phyloP scores from a whole-genome alignment of 2,113 vertebrate genomes.

The Oenanthe melanoleuca region DNA sequence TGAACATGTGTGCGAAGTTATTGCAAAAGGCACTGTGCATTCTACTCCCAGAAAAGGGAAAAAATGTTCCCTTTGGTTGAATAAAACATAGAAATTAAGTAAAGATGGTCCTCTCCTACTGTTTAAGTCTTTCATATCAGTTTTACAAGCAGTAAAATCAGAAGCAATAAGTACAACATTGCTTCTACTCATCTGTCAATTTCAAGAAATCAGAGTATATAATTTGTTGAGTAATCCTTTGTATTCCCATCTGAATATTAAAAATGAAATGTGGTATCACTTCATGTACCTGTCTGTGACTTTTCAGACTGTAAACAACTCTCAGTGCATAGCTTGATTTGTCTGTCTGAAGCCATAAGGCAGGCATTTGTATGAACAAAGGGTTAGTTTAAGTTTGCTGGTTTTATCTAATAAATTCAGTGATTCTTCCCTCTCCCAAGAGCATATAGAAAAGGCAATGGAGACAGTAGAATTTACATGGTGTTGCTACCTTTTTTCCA shows the following conservation, averaged over 20 bases:
- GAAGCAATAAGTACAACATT: conserved; percentile 54
- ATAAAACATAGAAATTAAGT: conserved; percentile 62
- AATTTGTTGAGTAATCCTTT: conserved; percentile 46
- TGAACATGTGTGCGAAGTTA: conserved; percentile 66
- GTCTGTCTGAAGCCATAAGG: not conserved
- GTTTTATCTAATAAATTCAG: not conserved
- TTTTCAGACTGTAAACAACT: conserved; percentile 39
- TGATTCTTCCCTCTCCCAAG: not conserved
- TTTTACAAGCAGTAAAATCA: conserved; percentile 67
- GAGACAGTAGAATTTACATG: not conserved
- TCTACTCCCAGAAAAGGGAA: conserved; percentile 41
- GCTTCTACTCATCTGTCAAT: conserved; percentile 51
- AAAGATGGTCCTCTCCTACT: conserved; percentile 66
- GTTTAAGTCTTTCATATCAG: conserved; percentile 64
- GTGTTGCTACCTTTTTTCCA: not conserved
- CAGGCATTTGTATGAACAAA: conserved; percentile 1
- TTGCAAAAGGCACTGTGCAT: conserved; percentile 16
- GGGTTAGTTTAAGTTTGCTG: not conserved
- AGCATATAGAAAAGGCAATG: not conserved
- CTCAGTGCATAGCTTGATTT: not conserved
- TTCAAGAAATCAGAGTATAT: conserved; percentile 51
- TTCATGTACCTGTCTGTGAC: conserved; percentile 37
- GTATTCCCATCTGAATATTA: conserved; percentile 30
- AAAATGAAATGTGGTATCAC: conserved; percentile 16
- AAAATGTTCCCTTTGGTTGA: conserved; percentile 47